Conservation (phyloP, 1,140 invertebrate genomes). For the Eulimnadia texana region DNA sequence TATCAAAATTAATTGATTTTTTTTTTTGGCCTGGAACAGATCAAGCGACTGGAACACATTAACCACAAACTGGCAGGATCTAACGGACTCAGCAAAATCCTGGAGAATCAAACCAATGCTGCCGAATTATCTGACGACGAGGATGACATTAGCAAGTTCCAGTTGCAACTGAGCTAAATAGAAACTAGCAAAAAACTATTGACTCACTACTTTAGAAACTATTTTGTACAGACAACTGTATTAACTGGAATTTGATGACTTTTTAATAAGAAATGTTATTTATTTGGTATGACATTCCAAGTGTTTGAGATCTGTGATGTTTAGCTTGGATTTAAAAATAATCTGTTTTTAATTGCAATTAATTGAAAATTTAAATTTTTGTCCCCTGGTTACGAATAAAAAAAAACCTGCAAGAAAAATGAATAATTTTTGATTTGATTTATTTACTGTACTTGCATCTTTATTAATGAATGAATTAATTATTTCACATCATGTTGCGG, state of each 20-base stretch:
- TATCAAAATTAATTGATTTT: too few relatives aligned
- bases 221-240: too few relatives aligned
- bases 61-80: constrained; percentile 14
- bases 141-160: constrained; percentile 12
- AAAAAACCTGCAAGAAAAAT: neutral
- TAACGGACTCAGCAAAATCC: neutral
- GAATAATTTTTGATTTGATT: neutral
- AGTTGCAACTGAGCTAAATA: constrained; percentile 11
- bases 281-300: neutral
- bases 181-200: constrained; percentile 3
- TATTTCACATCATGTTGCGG: neutral
- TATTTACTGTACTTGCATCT: neutral
- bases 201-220: too few relatives aligned
- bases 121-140: constrained; percentile 6
- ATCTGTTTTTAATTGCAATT: too few relatives aligned
- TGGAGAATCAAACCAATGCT: neutral
- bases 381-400: too few relatives aligned
- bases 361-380: too few relatives aligned
- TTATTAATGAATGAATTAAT: neutral
- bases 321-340: too few relatives aligned
- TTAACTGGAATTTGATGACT: neutral
- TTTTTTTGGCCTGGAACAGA: constrained; percentile 8
- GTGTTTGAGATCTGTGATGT: neutral
- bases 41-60: constrained; percentile 17
- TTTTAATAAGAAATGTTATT: neutral